Evolutionary conservation across 2,888 invertebrate species (phyloP).

Genomic region (Axea sp.): DNA sequence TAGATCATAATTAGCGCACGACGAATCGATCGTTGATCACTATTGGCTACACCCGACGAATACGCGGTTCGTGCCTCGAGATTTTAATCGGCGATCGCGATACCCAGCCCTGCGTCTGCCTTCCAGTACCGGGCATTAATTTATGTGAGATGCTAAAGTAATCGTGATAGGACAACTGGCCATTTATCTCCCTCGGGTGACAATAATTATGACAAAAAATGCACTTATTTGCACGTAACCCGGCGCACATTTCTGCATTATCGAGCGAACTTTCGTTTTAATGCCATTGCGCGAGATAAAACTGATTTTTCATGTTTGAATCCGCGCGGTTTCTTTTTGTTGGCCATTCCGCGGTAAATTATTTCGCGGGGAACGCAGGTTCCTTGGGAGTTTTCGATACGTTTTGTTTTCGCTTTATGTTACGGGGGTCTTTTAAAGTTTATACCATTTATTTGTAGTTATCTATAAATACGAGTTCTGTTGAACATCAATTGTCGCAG

Average conservation of each 20-base stretch:
- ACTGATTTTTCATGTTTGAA: too few relatives aligned
- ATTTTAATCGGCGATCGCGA: slow-evolving; percentile 58
- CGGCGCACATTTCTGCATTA: not conserved
- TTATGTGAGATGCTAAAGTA: slow-evolving; percentile 58
- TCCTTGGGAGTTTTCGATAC: too few relatives aligned
- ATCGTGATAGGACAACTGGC: slow-evolving; percentile 59
- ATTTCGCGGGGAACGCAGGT: too few relatives aligned
- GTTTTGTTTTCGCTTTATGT: too few relatives aligned
- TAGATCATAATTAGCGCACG: slow-evolving; percentile 52
- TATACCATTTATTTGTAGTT: too few relatives aligned
- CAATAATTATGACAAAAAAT: slow-evolving; percentile 47
- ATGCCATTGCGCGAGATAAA: too few relatives aligned
- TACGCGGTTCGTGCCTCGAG: slow-evolving; percentile 59
- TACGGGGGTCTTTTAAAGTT: too few relatives aligned
- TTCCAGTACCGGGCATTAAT: slow-evolving; percentile 57
- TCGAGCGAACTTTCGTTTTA: slow-evolving; percentile 4
- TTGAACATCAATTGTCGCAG: too few relatives aligned
- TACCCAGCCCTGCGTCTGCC: slow-evolving; percentile 48
- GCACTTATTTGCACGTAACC: slow-evolving; percentile 1
- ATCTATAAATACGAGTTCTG: too few relatives aligned
- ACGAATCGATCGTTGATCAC: slow-evolving; percentile 39
- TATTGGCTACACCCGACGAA: slow-evolving; percentile 47
- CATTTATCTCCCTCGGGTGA: slow-evolving; percentile 54
- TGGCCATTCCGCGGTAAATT: too few relatives aligned
- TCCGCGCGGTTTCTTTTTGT: too few relatives aligned